Percentiles rank a stretch among this genome's conserved stretches.
These are phyloP conservation scores for Daboia siamensis DNA, from an alignment of 2,113 vertebrate genomes.

Conservation along the genomic window DNA sequence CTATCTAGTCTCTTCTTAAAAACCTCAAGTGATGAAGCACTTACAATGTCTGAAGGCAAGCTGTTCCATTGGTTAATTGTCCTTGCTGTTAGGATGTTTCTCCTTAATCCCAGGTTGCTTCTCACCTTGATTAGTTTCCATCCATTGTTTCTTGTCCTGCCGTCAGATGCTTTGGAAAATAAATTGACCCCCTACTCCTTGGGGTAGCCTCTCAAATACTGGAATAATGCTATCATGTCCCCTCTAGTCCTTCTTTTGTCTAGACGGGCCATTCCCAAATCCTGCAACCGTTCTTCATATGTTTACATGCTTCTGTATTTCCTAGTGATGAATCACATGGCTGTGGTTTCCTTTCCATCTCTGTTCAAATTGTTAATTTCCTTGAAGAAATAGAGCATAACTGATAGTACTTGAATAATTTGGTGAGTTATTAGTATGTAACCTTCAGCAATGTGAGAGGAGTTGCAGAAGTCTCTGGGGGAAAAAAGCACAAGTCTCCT, in stretches of 20 bases:
- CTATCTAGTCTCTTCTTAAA: too few relatives aligned
- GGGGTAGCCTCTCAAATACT: too few relatives aligned
- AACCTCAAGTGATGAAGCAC: too few relatives aligned
- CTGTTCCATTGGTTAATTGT: background rate
- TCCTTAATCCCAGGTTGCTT: background rate
- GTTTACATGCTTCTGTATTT: background rate
- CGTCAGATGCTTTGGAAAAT: too few relatives aligned
- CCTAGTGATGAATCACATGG: background rate
- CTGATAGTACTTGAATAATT: background rate
- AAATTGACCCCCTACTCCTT: too few relatives aligned
- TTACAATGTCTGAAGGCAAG: too few relatives aligned
- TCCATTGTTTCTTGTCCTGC: background rate
- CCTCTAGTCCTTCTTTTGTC: too few relatives aligned
- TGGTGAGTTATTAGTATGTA: background rate
- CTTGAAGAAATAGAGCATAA: background rate
- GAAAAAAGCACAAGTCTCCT: too few relatives aligned
- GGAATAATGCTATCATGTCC: too few relatives aligned
- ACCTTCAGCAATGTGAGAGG: background rate
- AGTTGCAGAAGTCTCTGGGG: background rate
- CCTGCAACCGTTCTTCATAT: too few relatives aligned
- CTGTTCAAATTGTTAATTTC: background rate
- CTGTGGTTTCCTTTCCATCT: background rate
- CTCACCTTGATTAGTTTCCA: background rate
- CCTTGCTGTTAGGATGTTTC: background rate
- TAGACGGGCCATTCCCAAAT: too few relatives aligned